phyloP scores from a whole-genome alignment of 2,797 vertebrate species.

The Mormyrus hasselquistii region DNA sequence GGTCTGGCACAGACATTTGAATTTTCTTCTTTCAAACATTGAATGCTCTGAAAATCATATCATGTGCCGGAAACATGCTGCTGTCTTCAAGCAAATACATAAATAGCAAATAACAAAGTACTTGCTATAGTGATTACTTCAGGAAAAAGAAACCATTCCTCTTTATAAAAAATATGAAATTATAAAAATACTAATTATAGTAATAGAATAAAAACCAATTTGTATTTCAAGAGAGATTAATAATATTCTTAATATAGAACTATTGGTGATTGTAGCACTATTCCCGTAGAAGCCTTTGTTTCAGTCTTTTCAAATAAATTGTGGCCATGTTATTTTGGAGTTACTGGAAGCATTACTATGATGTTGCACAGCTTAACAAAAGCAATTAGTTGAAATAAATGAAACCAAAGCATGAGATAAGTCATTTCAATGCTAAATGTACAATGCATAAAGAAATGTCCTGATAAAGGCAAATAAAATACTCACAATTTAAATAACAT shows the following conservation, averaged over 20 bases:
- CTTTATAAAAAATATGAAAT: not conserved
- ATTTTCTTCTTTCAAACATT: not conserved
- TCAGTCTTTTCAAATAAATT: not conserved
- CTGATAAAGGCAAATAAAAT: not conserved
- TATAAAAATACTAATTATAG: not conserved
- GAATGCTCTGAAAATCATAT: not conserved
- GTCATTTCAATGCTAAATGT: not conserved
- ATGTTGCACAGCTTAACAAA: not conserved
- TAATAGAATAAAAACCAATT: not conserved
- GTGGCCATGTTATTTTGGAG: not conserved
- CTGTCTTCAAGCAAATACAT: not conserved
- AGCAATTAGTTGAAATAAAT: not conserved
- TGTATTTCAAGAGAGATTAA: not conserved
- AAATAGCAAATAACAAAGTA: not conserved
- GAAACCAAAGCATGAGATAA: not conserved
- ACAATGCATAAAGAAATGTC: not conserved
- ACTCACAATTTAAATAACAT: not conserved
- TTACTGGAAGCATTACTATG: not conserved
- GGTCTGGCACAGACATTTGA: not conserved
- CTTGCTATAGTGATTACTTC: not conserved
- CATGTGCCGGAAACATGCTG: not conserved
- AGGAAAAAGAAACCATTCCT: not conserved
- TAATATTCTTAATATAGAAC: not conserved
- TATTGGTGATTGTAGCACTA: not conserved
- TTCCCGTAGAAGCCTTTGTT: not conserved